Conservation (phyloP, 2,797 vertebrate species). For the Hemibagrus guttatus region DNA sequence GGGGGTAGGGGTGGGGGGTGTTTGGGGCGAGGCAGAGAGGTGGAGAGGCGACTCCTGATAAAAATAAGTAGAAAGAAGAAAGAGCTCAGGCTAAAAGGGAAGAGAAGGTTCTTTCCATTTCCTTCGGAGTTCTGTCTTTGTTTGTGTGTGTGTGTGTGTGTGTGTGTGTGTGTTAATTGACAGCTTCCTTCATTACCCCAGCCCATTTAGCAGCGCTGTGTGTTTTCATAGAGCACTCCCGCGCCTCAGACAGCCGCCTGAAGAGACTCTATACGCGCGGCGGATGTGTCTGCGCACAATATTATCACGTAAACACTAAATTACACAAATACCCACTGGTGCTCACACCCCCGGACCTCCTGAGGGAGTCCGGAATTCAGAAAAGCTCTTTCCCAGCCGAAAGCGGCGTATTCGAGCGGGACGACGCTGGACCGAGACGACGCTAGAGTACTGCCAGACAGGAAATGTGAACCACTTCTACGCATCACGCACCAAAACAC, state of each 20-base stretch:
- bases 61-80: neutral
- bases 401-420: neutral
- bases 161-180: constrained; percentile 29
- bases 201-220: neutral
- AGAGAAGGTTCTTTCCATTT: neutral
- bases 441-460: neutral
- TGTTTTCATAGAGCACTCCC: constrained; percentile 1
- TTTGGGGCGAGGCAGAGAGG: neutral
- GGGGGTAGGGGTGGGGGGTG: neutral
- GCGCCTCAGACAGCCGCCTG: neutral
- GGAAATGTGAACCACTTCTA: constrained; percentile 39
- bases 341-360: neutral
- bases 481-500: constrained; percentile 22
- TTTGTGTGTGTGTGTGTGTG: neutral
- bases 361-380: neutral
- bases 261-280: neutral
- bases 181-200: constrained; percentile 37
- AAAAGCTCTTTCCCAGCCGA: neutral
- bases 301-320: constrained; percentile 35
- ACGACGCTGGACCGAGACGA: neutral
- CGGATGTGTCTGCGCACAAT: constrained; percentile 4
- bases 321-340: constrained; percentile 16
- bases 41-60: neutral
- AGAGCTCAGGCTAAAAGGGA: neutral
- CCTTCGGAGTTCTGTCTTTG: neutral